Conservation (phyloP, 2,888 invertebrate species). For the Bellardia pandia region DNA sequence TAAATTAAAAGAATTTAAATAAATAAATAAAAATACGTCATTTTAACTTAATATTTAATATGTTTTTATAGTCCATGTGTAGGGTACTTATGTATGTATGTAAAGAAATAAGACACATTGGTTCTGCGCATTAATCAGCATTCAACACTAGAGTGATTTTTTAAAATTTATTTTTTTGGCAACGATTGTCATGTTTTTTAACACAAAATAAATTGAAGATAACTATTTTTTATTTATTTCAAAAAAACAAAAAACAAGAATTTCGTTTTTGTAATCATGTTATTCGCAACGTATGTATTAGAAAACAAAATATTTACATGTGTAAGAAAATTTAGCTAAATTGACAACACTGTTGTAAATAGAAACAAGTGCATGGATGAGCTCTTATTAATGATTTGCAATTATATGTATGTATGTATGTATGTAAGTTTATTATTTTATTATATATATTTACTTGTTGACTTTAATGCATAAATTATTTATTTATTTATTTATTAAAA, state of each 20-base stretch:
- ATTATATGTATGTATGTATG: too few species aligned
- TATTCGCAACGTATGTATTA: constrained; percentile 5
- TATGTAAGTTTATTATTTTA: too few species aligned
- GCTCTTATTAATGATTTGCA: not conserved
- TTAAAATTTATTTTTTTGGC: constrained; percentile 51
- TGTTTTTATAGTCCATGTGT: not conserved
- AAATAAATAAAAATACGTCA: not conserved
- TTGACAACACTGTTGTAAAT: too few species aligned
- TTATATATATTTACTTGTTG: constrained; percentile 3
- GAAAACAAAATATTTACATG: not conserved
- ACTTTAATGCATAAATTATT: not conserved
- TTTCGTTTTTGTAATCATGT: constrained; percentile 52
- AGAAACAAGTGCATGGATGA: too few species aligned
- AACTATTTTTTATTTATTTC: constrained; percentile 48
- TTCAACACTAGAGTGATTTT: constrained; percentile 8
- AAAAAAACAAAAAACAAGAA: constrained; percentile 37
- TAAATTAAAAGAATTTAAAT: not conserved
- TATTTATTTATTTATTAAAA: constrained; percentile 3
- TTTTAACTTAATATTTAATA: not conserved
- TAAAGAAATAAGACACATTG: constrained; percentile 43
- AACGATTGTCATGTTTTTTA: constrained; percentile 69
- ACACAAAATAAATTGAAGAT: constrained; percentile 19
- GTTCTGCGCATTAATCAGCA: constrained; percentile 61
- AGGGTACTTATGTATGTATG: constrained; percentile 33
- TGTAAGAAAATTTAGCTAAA: too few species aligned